A percentile compares a stretch with the other conserved stretches of the same genome.
phyloP scores from a whole-genome alignment of 2,797 vertebrate genomes.

The Echeneis naucrates region DNA sequence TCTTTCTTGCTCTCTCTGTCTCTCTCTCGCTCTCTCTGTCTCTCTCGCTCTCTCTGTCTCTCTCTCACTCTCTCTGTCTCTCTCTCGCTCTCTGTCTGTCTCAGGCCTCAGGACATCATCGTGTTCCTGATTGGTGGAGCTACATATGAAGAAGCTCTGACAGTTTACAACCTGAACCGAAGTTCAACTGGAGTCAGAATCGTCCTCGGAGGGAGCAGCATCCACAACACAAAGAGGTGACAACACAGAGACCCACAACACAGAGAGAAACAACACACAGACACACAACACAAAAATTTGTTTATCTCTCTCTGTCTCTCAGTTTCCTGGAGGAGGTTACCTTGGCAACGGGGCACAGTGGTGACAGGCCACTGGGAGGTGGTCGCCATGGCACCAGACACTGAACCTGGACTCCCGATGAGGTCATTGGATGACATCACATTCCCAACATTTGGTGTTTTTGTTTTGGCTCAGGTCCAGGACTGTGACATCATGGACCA shows the following conservation, averaged over 20 bases:
- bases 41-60: too few species aligned
- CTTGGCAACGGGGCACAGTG: slow-evolving; percentile 54
- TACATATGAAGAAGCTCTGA: slow-evolving; percentile 93
- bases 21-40: too few species aligned
- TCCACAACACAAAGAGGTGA: slow-evolving; percentile 95
- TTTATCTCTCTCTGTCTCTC: slow-evolving; percentile 9
- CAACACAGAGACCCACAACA: not conserved
- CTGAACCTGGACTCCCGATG: slow-evolving; percentile 48
- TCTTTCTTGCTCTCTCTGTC: too few species aligned
- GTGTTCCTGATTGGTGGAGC: slow-evolving; percentile 94
- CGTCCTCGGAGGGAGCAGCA: slow-evolving; percentile 91
- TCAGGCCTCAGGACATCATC: slow-evolving; percentile 94
- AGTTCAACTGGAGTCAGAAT: slow-evolving; percentile 91
- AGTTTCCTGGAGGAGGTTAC: slow-evolving; percentile 85
- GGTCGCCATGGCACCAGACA: slow-evolving; percentile 72
- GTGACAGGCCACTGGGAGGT: slow-evolving; percentile 55
- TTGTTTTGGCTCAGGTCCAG: not conserved
- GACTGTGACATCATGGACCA: not conserved
- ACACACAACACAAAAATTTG: not conserved
- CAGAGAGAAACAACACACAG: slow-evolving; percentile 14
- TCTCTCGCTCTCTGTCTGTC: slow-evolving; percentile 24
- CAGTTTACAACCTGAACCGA: slow-evolving; percentile 95
- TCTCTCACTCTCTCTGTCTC: too few species aligned
- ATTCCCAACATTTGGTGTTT: slow-evolving; percentile 35
- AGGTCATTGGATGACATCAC: slow-evolving; percentile 1